Evolutionary conservation across 2,113 vertebrate genomes (phyloP).

Genomic region (Bothrops jararaca): DNA sequence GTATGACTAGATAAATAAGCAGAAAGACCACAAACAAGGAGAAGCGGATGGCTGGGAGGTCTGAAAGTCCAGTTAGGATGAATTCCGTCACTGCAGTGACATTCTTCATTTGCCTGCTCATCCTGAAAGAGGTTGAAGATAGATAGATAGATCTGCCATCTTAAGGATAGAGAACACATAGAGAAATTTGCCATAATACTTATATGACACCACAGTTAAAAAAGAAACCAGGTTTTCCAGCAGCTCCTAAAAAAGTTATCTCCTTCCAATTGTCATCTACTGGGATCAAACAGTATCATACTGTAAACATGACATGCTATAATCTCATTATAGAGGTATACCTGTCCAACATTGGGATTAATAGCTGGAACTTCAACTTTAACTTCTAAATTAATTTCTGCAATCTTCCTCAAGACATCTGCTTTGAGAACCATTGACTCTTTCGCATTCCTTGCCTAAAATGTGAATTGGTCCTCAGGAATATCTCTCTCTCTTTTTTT

Average conservation of each 20-base stretch:
- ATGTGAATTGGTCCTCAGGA: not conserved
- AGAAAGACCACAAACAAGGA: conserved; percentile 27
- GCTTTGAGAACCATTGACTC: not conserved
- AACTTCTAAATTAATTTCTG: not conserved
- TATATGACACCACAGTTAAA: not conserved
- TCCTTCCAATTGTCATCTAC: not conserved
- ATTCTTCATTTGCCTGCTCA: not conserved
- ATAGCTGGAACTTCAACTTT: not conserved
- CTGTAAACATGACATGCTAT: no score
- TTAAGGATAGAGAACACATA: not conserved
- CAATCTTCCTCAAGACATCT: not conserved
- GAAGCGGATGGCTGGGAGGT: conserved; percentile 17
- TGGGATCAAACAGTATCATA: not conserved
- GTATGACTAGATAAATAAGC: conserved; percentile 32
- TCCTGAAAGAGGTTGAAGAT: not conserved
- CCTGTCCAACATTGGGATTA: not conserved
- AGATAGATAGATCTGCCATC: not conserved
- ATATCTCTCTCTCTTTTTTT: no score
- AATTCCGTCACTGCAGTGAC: conserved; percentile 16
- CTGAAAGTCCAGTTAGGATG: conserved; percentile 28
- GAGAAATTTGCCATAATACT: not conserved
- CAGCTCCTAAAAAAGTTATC: not conserved
- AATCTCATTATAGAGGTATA: no score
- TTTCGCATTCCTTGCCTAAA: not conserved
- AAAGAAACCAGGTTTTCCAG: not conserved